phyloP scores from a whole-genome alignment of 2,113 vertebrate species.

The Chaetura pelagica region DNA sequence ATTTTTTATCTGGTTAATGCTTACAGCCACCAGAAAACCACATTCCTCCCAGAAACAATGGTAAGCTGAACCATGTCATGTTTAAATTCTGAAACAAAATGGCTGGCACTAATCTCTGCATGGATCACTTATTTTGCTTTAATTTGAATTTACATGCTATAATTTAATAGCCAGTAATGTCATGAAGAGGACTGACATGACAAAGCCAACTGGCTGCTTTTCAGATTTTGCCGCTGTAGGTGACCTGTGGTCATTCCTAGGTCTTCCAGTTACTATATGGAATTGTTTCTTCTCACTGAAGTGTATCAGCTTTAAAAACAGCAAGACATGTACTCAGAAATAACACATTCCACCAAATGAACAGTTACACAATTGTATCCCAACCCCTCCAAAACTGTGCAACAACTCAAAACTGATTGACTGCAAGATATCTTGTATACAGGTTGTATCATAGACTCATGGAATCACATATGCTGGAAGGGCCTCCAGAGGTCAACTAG shows the following conservation, averaged over 20 bases:
- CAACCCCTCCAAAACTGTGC: neutral
- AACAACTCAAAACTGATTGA: neutral
- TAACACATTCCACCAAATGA: neutral
- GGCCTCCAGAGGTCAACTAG: neutral
- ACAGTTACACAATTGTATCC: neutral
- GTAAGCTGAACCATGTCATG: neutral
- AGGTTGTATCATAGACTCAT: neutral
- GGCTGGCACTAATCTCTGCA: neutral
- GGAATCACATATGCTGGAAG: neutral
- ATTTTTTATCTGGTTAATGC: neutral
- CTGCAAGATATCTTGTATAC: neutral
- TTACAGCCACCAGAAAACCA: neutral
- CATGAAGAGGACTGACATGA: neutral
- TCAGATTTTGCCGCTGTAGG: neutral
- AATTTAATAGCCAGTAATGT: neutral
- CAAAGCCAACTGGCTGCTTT: neutral
- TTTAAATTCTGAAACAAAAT: neutral
- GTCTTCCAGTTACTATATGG: neutral
- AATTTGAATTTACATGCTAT: neutral
- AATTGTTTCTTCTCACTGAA: neutral
- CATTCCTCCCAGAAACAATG: neutral
- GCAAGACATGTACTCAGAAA: neutral
- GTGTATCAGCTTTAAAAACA: neutral
- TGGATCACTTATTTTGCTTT: neutral
- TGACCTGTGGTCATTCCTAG: neutral